These are phyloP conservation scores for Ciona savignyi DNA, from an alignment of 23 tunicate genomes.

Conservation along the genomic window DNA sequence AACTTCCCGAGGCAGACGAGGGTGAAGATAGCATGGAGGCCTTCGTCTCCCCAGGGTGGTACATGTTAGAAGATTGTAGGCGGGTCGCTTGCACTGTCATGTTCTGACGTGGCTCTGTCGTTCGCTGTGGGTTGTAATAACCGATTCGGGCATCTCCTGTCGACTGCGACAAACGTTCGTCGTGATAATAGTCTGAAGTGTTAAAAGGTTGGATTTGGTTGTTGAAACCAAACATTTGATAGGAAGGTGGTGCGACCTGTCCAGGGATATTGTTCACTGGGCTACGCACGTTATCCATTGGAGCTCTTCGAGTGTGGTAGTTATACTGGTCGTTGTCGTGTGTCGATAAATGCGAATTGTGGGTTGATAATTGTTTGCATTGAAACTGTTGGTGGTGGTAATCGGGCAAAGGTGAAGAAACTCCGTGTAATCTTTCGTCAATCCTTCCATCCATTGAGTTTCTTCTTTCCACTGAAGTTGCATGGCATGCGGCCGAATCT, in stretches of 20 bases:
- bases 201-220: not conserved
- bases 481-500: conserved; percentile 4
- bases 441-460: conserved; percentile 1
- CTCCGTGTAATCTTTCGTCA: not conserved
- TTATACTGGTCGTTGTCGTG: not conserved
- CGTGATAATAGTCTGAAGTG: not conserved
- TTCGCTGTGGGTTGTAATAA: not conserved
- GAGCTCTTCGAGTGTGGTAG: conserved; percentile 7
- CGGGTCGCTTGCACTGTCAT: not conserved
- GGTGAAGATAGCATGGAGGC: not conserved
- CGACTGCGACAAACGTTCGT: not conserved
- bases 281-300: not conserved
- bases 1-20: not conserved
- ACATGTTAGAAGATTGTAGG: not conserved
- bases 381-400: conserved; percentile 8
- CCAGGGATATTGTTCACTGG: not conserved
- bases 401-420: not conserved
- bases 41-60: not conserved
- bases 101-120: not conserved
- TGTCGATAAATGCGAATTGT: not conserved
- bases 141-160: not conserved
- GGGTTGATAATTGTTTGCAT: not conserved
- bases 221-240: not conserved
- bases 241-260: not conserved
- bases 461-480: not conserved